Base-by-base conservation (phyloP, 2,888 invertebrate genomes). In the Gibbula magus region DNA sequence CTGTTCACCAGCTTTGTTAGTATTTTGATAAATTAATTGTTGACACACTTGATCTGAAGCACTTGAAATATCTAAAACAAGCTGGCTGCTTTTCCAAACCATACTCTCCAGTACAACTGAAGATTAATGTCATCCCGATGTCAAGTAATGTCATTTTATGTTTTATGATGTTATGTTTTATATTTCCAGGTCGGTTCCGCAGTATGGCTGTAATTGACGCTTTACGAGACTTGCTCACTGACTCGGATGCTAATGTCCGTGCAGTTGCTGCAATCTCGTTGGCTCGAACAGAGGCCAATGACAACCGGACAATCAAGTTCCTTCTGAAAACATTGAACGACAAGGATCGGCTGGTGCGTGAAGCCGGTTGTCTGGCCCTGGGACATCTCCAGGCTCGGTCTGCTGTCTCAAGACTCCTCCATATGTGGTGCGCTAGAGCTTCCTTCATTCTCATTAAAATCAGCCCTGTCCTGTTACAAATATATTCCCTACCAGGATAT, bases 241-340 rank as follows among this genome's bases (percentile, higher is more conserved):
- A 88, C 78, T 61, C 81, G 10, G 90, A 91, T 18, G 85, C 88
- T 53, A 90, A 90, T 77, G 87, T 89, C 0, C 66, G 87, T 54
- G 86, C 91, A 0, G 89, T 90, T 29, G 90, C 91, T 16, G 88
- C 89, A 16, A 85, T 91, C 20, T 90, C 90, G 10, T 81, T 91
- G 79, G 90, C 90, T 8, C 86, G 87, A 66, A 88, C 89, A 0
- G 88, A 87, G 10, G 84, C 83, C 13, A 81, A 83, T 52, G 87
- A 87, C 76, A 83, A 76, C 29, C 78, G 75, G 56, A 83, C 87
- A 29, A 79, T 89, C n/a, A 83, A 82, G 5, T 80, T 81, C 53
- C 80, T 91, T 66, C 73, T 87, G 79, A 83, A 84, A 56, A 84
- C 81, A 78, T 83, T 91, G 8, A 82, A 81, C 56, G 89, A 89